Percentiles rank a stretch among this genome's conserved stretches.
phyloP scores from a whole-genome alignment of 2,113 vertebrate genomes.

The Ptilorrhoa leucosticta region DNA sequence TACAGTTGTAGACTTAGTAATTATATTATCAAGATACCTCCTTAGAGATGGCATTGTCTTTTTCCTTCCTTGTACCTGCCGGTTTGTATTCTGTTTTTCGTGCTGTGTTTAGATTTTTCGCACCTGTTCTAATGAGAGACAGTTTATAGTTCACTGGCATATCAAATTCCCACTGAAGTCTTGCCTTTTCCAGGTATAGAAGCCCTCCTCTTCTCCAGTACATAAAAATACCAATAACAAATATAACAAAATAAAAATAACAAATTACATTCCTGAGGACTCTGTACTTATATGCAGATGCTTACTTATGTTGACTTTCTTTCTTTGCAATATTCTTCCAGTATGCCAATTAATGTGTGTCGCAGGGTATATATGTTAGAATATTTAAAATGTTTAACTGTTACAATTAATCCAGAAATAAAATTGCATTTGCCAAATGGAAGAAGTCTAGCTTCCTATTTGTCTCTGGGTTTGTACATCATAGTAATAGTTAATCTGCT shows the following conservation, averaged over 20 bases:
- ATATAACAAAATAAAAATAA: background rate
- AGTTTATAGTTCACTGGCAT: background rate
- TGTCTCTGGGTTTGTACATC: background rate
- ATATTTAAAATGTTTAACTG: background rate
- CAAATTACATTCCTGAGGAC: background rate
- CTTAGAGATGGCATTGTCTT: background rate
- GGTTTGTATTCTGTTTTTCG: background rate
- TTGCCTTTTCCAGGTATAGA: background rate
- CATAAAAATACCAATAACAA: background rate
- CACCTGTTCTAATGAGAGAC: background rate
- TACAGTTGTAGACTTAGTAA: background rate
- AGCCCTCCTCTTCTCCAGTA: background rate
- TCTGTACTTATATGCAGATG: background rate
- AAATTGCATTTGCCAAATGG: constrained; percentile 35
- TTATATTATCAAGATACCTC: background rate
- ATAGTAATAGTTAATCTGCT: background rate
- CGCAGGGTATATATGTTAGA: background rate
- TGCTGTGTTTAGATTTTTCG: background rate
- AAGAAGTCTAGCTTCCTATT: background rate
- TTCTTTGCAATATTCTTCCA: background rate
- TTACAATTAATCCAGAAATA: constrained; percentile 24
- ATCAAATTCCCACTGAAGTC: background rate
- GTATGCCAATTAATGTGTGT: background rate
- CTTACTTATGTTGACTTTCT: background rate
- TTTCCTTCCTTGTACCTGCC: background rate